Percentiles rank a stretch among this genome's conserved stretches.
These are phyloP conservation scores for Leucophenga maculata DNA, from an alignment of 2,888 invertebrate genomes.

Conservation along the genomic window DNA sequence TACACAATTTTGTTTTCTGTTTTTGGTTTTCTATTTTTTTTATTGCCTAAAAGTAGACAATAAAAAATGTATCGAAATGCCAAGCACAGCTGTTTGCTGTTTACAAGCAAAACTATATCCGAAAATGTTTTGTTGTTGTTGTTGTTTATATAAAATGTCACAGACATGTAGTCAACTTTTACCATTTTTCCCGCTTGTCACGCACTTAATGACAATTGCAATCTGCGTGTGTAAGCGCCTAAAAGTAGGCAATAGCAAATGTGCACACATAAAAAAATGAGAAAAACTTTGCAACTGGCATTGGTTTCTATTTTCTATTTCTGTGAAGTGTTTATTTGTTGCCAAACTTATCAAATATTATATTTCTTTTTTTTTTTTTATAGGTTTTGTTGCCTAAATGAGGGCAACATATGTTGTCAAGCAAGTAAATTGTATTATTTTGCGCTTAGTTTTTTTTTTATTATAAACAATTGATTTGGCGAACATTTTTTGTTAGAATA, in stretches of 20 bases:
- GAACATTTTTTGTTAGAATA: neutral
- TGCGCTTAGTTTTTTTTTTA: neutral
- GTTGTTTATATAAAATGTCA: too few species aligned
- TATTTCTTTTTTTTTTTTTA: neutral
- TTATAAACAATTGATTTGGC: neutral
- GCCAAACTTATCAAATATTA: neutral
- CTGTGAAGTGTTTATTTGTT: too few species aligned
- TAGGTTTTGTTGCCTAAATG: neutral
- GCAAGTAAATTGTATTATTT: neutral
- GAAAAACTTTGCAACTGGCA: too few species aligned
- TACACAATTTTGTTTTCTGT: too few species aligned
- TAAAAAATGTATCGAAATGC: neutral
- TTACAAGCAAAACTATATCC: neutral
- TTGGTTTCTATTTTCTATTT: too few species aligned
- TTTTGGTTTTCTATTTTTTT: too few species aligned
- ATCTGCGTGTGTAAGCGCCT: neutral
- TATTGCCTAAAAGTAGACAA: neutral
- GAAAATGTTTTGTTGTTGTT: too few species aligned
- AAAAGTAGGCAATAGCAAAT: neutral
- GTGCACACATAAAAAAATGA: neutral
- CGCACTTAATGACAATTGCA: constrained; percentile 9
- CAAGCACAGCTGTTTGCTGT: neutral
- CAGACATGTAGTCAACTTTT: too few species aligned
- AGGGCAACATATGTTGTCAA: neutral
- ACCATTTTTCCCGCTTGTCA: neutral